A percentile compares a stretch with the other conserved stretches of the same genome.
Evolutionary conservation across 1,140 invertebrate species (phyloP).

Genomic region (Calliphora vicina): DNA sequence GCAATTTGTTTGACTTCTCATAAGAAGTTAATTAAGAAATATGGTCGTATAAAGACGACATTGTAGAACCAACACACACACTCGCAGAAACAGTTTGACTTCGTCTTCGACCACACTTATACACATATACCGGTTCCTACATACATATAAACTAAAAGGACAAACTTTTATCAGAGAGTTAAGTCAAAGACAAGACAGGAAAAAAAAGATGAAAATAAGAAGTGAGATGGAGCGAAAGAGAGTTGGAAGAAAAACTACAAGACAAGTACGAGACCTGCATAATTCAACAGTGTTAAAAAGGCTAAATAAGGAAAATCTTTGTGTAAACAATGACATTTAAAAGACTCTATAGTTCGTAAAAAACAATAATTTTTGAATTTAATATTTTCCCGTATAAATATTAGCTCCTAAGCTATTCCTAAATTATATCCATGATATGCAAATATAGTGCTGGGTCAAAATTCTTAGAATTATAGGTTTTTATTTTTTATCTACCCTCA

Average conservation of each 20-base stretch:
- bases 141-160: not conserved
- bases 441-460: too few species aligned
- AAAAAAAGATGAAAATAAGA: not conserved
- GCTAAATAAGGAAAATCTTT: not conserved
- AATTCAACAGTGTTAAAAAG: not conserved
- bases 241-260: not conserved
- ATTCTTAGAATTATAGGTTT: too few species aligned
- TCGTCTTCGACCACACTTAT: not conserved
- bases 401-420: too few species aligned
- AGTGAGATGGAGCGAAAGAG: not conserved
- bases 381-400: too few species aligned
- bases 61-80: not conserved
- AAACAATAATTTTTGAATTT: too few species aligned
- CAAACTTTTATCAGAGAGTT: not conserved
- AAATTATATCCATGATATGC: too few species aligned
- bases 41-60: not conserved
- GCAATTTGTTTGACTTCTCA: slow-evolving; percentile 13
- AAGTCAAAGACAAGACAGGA: not conserved
- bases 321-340: not conserved
- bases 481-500: too few species aligned
- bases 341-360: not conserved
- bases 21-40: slow-evolving; percentile 14
- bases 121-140: not conserved
- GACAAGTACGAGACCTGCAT: slow-evolving; percentile 10
- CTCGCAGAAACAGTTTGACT: not conserved